Evolutionary conservation across 2,113 vertebrate genomes (phyloP), one percentile per base, ranked within the genome.

Genomic region (Tachysurus fulvidraco): DNA sequence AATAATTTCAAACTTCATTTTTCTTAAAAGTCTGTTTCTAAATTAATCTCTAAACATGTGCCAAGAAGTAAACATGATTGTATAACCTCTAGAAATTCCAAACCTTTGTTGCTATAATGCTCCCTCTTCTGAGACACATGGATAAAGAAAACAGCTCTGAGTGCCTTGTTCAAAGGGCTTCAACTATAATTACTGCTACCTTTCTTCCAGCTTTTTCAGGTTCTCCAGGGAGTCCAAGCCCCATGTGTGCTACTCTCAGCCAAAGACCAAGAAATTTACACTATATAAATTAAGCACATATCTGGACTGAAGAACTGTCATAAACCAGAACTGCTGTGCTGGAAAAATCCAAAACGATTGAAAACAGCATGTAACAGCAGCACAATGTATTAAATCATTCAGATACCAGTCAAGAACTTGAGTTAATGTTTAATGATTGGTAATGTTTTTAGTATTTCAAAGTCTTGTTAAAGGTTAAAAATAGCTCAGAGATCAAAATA

Each of bases 161-260:
- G 59, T 81, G 67, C 64, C 59, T 81, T 44, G 46, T 78, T 36
- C 57, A 88, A 46, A 74, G 46, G 54, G 62, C 73, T 85, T 85
- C 57, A 57, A 54, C 59, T 30, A n/a, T 83, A 78, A 83, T 76
- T 78, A 79, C 77, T 64, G 21, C 16, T 73, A 57, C 57, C 52
- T 78, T 67, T 55, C 50, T 67, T 78, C 52, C 50, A 67, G 30
- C 11, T 41, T 50, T 69, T 74, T 41, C 54, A 59, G 60, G 19
- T 17, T 30, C 44, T 69, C 21, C 81, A 84, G 62, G 76, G 59
- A 28, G 62, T 59, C 19, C 23, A 73, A 7, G 13, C 6, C 54
- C 69, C 28, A 17, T 59, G 54, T 76, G 73, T 50, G 10, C 23
- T 50, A 50, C 23, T 76, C 73, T 76, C 44, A 76, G 5, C 10